phyloP scores from a whole-genome alignment of 2,888 invertebrate genomes.

The Acleris emargana region DNA sequence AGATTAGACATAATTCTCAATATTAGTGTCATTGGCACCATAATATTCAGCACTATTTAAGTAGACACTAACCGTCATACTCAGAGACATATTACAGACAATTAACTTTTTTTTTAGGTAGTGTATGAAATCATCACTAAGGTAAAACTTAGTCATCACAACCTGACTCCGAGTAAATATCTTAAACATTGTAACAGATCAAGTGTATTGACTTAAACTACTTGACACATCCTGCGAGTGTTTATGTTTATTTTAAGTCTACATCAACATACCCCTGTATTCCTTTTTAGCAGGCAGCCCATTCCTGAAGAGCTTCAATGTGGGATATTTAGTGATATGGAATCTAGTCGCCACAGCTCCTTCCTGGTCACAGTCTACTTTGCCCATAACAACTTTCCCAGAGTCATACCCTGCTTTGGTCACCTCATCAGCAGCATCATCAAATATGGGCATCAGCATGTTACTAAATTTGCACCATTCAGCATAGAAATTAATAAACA shows the following conservation, averaged over 20 bases:
- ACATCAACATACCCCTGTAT: constrained; percentile 87
- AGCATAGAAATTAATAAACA: constrained; percentile 99
- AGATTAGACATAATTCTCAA: too few species aligned
- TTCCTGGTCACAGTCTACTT: constrained; percentile 98
- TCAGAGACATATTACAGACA: too few species aligned
- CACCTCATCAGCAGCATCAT: constrained; percentile 96
- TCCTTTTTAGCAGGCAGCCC: constrained; percentile 95
- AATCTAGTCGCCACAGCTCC: constrained; percentile 93
- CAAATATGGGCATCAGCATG: constrained; percentile 97
- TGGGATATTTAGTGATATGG: constrained; percentile 99
- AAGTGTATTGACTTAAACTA: too few species aligned
- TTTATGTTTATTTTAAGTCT: background rate
- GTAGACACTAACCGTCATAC: too few species aligned
- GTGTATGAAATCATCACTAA: too few species aligned
- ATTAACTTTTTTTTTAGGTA: too few species aligned
- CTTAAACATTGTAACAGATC: too few species aligned
- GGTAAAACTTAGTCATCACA: too few species aligned
- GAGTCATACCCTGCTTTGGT: constrained; percentile 89
- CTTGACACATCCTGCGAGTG: too few species aligned
- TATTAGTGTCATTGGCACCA: too few species aligned
- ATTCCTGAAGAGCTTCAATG: constrained; percentile 96
- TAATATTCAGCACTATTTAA: too few species aligned
- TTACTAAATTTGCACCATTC: constrained; percentile 99
- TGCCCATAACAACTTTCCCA: constrained; percentile 96
- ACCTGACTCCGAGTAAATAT: too few species aligned